Conservation (phyloP, 2,888 invertebrate genomes). For the Aleiodes testaceus region DNA sequence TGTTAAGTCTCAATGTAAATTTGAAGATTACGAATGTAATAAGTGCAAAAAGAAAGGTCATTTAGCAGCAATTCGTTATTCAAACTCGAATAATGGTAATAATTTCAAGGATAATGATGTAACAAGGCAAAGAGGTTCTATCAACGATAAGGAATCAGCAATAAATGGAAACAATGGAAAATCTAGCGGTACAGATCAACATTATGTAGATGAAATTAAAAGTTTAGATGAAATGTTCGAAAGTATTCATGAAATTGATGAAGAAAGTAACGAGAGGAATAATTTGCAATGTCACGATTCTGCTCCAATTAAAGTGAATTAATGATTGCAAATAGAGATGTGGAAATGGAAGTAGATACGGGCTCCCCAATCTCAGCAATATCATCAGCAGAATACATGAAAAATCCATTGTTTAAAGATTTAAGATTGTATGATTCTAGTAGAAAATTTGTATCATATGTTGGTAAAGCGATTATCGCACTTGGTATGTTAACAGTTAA, state of each 20-base stretch:
- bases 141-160: constrained; percentile 5
- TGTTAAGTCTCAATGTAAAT: constrained; percentile 33
- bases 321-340: neutral
- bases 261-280: neutral
- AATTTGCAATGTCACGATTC: neutral
- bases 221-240: constrained; percentile 32
- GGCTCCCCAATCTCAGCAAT: constrained; percentile 1
- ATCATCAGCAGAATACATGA: neutral
- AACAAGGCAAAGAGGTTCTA: neutral
- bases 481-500: too few relatives aligned
- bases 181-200: constrained; percentile 4
- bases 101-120: neutral
- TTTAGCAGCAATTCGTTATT: constrained; percentile 30
- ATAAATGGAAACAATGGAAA: constrained; percentile 7
- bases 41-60: constrained; percentile 36
- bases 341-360: neutral
- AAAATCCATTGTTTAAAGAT: neutral
- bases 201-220: constrained; percentile 31
- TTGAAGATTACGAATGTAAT: constrained; percentile 36
- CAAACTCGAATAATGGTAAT: constrained; percentile 26
- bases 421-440: too few relatives aligned
- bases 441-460: too few relatives aligned
- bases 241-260: constrained; percentile 11
- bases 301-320: constrained; percentile 14
- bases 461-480: too few relatives aligned